These are phyloP conservation scores for Synergus itoensis DNA, from an alignment of 2,888 invertebrate species.

Conservation along the genomic window DNA sequence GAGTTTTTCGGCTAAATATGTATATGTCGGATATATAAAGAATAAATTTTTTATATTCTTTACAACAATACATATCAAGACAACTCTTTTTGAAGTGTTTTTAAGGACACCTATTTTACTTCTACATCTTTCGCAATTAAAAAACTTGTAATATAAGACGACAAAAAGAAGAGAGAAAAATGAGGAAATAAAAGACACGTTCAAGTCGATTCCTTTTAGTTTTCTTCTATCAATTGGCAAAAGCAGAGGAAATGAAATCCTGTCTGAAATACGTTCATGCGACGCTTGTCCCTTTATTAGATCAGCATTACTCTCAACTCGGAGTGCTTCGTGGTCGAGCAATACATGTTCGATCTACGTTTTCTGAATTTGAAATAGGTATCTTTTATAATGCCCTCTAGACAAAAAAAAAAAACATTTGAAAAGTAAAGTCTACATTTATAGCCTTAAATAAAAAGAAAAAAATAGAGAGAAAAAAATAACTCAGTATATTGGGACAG, in stretches of 20 bases:
- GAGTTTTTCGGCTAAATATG: no score
- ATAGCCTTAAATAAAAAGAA: no score
- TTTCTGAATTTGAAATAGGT: conserved; percentile 32
- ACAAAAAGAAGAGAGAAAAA: neutral
- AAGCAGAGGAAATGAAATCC: conserved; percentile 73
- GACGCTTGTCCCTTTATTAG: conserved; percentile 72
- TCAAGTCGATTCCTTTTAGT: conserved; percentile 45
- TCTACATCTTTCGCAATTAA: neutral
- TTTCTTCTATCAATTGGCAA: conserved; percentile 57
- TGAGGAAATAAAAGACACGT: conserved; percentile 27
- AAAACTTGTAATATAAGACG: neutral
- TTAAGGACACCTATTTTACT: no score
- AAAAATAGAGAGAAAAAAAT: no score
- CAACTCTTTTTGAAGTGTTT: no score
- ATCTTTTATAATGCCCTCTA: conserved; percentile 20
- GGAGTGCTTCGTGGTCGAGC: conserved; percentile 39
- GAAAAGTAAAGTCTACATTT: neutral
- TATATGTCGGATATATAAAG: no score
- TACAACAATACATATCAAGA: no score
- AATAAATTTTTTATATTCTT: no score
- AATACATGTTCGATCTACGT: conserved; percentile 32
- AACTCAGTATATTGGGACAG: no score
- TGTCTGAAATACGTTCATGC: conserved; percentile 63
- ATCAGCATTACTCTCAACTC: conserved; percentile 64
- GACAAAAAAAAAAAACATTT: neutral